phyloP scores from a whole-genome alignment of 2,888 invertebrate species.

The Drosophila borborema region DNA sequence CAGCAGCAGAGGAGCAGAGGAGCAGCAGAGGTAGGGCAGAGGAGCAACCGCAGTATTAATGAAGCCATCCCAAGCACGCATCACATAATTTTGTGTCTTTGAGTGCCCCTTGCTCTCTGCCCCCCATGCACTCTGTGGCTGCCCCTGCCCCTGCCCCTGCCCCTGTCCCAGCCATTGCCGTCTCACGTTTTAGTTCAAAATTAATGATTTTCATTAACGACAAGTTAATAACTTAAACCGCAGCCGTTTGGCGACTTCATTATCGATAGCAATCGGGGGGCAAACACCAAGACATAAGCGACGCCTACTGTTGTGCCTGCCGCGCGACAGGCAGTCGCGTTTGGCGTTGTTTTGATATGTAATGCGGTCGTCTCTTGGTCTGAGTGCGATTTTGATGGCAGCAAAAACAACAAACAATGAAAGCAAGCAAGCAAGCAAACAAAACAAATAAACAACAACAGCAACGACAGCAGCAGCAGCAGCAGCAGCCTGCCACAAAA shows the following conservation, averaged over 20 bases:
- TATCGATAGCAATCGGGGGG: slow-evolving; percentile 58
- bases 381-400: slow-evolving; percentile 29
- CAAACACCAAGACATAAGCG: slow-evolving; percentile 27
- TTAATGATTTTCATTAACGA: slow-evolving; percentile 82
- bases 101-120: not conserved
- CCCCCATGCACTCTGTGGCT: not conserved
- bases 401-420: slow-evolving; percentile 29
- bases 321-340: slow-evolving; percentile 22
- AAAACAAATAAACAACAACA: slow-evolving; percentile 13
- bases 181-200: slow-evolving; percentile 52
- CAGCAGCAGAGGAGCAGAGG: not conserved
- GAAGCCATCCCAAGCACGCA: slow-evolving; percentile 65
- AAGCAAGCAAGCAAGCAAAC: slow-evolving; percentile 20
- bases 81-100: slow-evolving; percentile 56
- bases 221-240: slow-evolving; percentile 73
- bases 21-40: slow-evolving; percentile 2
- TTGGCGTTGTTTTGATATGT: slow-evolving; percentile 57
- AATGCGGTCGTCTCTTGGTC: slow-evolving; percentile 15
- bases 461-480: slow-evolving; percentile 1
- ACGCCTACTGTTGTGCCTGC: slow-evolving; percentile 2
- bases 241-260: slow-evolving; percentile 57
- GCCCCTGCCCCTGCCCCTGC: not conserved
- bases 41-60: slow-evolving; percentile 48
- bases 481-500: slow-evolving; percentile 30
- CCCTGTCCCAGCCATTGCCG: not conserved